Conservation (phyloP, 2,113 vertebrate species). For the Saguinus imperator region DNA sequence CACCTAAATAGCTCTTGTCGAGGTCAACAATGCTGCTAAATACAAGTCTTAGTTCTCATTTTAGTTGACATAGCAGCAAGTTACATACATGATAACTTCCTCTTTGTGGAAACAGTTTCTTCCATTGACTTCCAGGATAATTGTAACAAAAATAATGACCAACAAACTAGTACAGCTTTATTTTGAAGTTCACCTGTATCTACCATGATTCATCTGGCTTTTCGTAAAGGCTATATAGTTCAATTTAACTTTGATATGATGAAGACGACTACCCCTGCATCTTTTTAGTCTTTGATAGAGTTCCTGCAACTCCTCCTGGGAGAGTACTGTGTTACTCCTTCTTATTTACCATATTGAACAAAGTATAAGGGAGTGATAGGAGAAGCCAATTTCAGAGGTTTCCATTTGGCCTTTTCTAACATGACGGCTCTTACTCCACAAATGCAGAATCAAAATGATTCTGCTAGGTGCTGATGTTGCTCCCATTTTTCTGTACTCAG, state of each 20-base stretch:
- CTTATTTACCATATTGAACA: background rate
- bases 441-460: background rate
- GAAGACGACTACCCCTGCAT: background rate
- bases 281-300: background rate
- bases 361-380: background rate
- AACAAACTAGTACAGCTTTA: background rate
- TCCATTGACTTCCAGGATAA: background rate
- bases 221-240: background rate
- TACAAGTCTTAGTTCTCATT: background rate
- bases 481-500: background rate
- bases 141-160: background rate
- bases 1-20: background rate
- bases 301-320: background rate
- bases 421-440: background rate
- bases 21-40: background rate
- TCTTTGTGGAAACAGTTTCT: background rate
- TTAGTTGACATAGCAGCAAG: background rate
- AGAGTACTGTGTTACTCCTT: background rate
- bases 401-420: background rate
- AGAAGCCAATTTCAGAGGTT: background rate
- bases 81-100: background rate
- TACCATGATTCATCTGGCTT: background rate
- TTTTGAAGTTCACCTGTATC: background rate
- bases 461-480: background rate
- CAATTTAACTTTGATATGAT: background rate